phyloP scores from a whole-genome alignment of 2,888 invertebrate species.

The Pycnomerus fuliginosus region DNA sequence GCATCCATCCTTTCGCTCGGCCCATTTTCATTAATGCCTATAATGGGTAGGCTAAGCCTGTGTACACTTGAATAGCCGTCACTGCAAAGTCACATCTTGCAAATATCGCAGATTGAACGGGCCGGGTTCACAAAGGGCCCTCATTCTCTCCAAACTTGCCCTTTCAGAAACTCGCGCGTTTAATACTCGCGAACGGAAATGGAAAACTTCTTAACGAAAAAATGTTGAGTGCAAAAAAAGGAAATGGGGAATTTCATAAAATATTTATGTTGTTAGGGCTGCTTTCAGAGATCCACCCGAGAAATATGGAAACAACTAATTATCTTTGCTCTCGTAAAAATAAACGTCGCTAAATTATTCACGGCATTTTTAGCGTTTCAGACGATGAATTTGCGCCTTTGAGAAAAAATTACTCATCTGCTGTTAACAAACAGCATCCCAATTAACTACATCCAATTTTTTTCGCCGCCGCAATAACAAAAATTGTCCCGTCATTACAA shows the following conservation, averaged over 20 bases:
- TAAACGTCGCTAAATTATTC: constrained; percentile 25
- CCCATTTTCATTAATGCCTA: constrained; percentile 47
- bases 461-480: too few species aligned
- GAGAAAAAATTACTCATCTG: constrained; percentile 12
- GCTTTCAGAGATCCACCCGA: constrained; percentile 8
- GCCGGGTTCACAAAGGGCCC: constrained; percentile 19
- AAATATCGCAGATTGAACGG: constrained; percentile 30
- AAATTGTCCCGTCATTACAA: too few species aligned
- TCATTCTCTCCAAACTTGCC: constrained; percentile 21
- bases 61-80: constrained; percentile 27
- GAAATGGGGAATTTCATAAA: constrained; percentile 22
- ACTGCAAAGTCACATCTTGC: constrained; percentile 33
- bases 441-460: too few species aligned
- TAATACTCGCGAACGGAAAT: constrained; percentile 23
- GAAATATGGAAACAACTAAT: constrained; percentile 26
- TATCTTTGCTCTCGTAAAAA: constrained; percentile 24
- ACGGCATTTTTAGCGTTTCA: constrained; percentile 21
- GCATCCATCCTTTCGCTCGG: constrained; percentile 38
- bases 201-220: constrained; percentile 27
- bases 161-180: constrained; percentile 20
- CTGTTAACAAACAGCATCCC: constrained; percentile 3
- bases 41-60: constrained; percentile 36
- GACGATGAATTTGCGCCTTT: constrained; percentile 10
- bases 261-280: constrained; percentile 17
- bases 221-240: constrained; percentile 19